Percentiles rank a stretch among this genome's conserved stretches.
Evolutionary conservation across 2,888 invertebrate species (phyloP).

Genomic region (Brachylomia viminalis): DNA sequence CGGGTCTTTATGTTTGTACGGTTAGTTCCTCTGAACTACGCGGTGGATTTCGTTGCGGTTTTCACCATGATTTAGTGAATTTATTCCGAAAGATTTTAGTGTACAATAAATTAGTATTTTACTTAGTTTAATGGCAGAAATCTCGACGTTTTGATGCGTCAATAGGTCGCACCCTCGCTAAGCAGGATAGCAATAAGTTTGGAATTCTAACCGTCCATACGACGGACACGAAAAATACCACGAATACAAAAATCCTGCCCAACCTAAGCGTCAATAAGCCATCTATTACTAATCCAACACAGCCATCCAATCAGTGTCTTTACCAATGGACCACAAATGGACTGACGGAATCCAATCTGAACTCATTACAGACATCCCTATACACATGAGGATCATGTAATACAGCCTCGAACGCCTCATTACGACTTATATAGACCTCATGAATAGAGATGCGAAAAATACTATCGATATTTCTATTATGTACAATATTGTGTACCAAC

Average conservation of each 20-base stretch:
- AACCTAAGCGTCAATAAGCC: constrained; percentile 9
- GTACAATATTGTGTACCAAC: background rate
- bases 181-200: background rate
- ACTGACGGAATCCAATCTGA: constrained; percentile 34
- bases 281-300: background rate
- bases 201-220: background rate
- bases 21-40: background rate
- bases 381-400: constrained; percentile 49
- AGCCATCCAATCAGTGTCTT: constrained; percentile 31
- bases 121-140: background rate
- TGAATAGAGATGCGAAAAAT: constrained; percentile 12
- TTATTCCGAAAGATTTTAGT: too few relatives aligned
- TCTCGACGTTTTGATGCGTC: background rate
- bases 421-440: constrained; percentile 7
- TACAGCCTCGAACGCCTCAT: constrained; percentile 14
- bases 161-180: background rate
- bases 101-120: background rate
- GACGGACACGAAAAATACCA: background rate
- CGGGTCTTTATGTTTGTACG: background rate
- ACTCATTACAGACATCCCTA: constrained; percentile 32
- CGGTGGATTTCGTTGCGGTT: background rate
- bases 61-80: too few relatives aligned
- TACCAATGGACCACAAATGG: constrained; percentile 8
- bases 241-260: background rate
- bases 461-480: background rate